Evolutionary conservation across 2,113 vertebrate genomes (phyloP), one percentile per base, ranked within the genome.

Genomic region (Hoplias malabaricus): DNA sequence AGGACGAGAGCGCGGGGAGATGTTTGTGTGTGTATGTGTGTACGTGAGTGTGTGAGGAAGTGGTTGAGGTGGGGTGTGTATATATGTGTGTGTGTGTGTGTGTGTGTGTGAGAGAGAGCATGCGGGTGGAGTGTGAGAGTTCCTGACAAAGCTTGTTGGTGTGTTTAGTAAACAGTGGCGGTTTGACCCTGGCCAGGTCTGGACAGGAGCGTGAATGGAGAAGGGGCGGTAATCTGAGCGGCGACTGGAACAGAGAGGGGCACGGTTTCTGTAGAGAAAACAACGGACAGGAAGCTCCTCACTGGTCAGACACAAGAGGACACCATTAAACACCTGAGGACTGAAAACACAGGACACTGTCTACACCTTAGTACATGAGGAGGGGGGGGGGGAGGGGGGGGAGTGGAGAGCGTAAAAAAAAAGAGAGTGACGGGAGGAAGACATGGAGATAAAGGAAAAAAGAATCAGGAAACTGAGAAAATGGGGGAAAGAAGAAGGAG

Each of bases 131-230:
- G 43, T 66, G 23, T 33, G 62, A 43, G 62, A 50, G 61, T 31
- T 59, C 56, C 38, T 74, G 63, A 73, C 73, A 80, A 75, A 61
- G 73, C 73, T 69, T 43, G 71, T 73, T 33, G 76, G 77, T 76
- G 80, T 91, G 87, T 92, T 93, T 91, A 85, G 87, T 91, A 92
- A 92, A 90, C 86, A 90, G 71, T 48, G 38, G 70, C 82, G 81
- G 87, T 86, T 84, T 53, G 42, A 79, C 69, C 77, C 77, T 66
- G 79, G 77, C 57, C 36, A 54, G 80, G 87, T 81, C 80, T 77
- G 77, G 62, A 72, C 72, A 69, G 61, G 73, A 72, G 46, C 63
- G 84, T 80, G 80, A 75, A 46, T 2, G 4, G 77, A 84, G 74
- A 78, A 50, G 27, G 19, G 40, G 31, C 68, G 33, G 16, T 72